Percentiles rank a stretch among this genome's conserved stretches.
Evolutionary conservation across 2,888 invertebrate species (phyloP).

Genomic region (Nowickia ferox): DNA sequence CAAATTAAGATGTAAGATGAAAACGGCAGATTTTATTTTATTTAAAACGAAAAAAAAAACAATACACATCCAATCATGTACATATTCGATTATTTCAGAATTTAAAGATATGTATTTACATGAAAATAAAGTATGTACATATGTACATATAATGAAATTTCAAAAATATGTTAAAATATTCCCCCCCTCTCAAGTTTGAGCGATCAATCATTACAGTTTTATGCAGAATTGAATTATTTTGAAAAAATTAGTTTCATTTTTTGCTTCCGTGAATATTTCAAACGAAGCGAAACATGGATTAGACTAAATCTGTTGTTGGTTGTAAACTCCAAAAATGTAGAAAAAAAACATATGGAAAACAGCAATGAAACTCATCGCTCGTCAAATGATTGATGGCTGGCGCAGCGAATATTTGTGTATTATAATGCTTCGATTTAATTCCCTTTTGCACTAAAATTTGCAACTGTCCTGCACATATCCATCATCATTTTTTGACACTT

Average conservation of each 20-base stretch:
- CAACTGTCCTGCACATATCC: conserved; percentile 51
- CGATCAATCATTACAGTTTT: conserved; percentile 28
- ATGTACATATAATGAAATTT: not conserved
- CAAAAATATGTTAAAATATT: conserved; percentile 1
- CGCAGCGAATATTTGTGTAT: conserved; percentile 26
- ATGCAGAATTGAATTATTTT: conserved; percentile 6
- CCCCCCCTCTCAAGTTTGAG: not conserved
- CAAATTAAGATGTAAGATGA: conserved; percentile 13
- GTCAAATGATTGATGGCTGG: conserved; percentile 42
- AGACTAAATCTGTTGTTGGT: not conserved
- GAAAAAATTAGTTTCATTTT: not conserved
- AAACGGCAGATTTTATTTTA: not conserved
- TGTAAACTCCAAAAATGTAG: not conserved
- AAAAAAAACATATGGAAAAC: not conserved
- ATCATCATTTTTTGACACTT: conserved; percentile 67
- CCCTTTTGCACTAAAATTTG: conserved; percentile 6
- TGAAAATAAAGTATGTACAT: conserved; percentile 30
- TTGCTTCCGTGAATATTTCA: not conserved
- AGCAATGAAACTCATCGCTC: not conserved
- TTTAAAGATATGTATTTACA: conserved; percentile 10
- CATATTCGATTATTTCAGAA: not conserved
- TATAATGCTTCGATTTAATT: conserved; percentile 30
- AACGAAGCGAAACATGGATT: not conserved
- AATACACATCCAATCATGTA: not conserved
- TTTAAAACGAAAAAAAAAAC: not conserved